Percentiles rank a stretch among this genome's conserved stretches.
phyloP scores from a whole-genome alignment of 2,797 vertebrate species.

The Podargus strigoides region DNA sequence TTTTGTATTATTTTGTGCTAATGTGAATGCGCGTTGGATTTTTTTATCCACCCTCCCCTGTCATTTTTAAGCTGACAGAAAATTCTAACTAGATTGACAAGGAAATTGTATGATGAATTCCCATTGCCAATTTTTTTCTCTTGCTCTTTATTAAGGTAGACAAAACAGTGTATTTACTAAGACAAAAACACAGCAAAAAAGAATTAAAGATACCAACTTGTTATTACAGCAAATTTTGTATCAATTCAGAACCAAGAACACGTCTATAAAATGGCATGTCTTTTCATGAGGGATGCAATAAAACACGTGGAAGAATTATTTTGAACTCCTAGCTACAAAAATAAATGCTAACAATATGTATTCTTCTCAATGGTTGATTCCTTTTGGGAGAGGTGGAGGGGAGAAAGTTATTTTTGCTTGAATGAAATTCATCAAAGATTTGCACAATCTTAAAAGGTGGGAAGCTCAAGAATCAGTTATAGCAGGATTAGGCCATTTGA shows the following conservation, averaged over 20 bases:
- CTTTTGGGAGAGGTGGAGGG: neutral
- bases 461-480: neutral
- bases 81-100: neutral
- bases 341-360: neutral
- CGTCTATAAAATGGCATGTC: neutral
- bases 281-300: neutral
- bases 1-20: neutral
- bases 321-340: neutral
- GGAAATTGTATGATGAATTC: neutral
- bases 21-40: fast-evolving
- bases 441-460: neutral
- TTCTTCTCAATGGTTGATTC: neutral
- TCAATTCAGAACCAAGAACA: neutral
- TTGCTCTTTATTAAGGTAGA: neutral
- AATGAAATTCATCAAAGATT: neutral
- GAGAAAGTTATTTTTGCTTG: neutral
- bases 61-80: neutral
- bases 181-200: neutral
- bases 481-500: neutral
- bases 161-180: neutral
- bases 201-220: neutral
- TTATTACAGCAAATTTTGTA: neutral
- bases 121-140: neutral
- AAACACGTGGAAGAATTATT: neutral
- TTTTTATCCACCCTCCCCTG: too few relatives aligned